Conservation (phyloP, 2,797 vertebrate species). For the Carcharodon carcharias region DNA sequence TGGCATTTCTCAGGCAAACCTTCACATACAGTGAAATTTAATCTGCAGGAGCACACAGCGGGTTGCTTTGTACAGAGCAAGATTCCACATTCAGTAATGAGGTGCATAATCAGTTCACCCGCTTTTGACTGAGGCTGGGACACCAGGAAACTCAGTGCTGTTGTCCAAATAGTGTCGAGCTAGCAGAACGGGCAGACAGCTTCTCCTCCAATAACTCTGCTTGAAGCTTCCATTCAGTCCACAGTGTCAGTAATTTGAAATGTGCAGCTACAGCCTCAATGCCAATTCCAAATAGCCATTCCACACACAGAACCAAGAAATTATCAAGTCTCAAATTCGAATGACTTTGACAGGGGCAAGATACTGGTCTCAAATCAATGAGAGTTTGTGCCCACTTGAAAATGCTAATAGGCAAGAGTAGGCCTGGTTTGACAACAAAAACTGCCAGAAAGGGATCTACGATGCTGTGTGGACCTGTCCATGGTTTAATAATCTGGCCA, state of each 20-base stretch:
- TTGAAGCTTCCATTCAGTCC: too few relatives aligned
- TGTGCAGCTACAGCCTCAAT: too few relatives aligned
- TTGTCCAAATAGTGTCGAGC: background rate
- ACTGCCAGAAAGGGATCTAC: background rate
- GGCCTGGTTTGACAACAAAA: background rate
- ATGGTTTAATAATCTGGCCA: background rate
- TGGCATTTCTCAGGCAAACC: background rate
- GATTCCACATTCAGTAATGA: background rate
- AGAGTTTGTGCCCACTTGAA: background rate
- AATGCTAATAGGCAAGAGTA: background rate
- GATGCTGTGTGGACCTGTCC: background rate
- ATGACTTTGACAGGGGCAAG: background rate
- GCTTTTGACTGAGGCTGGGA: background rate
- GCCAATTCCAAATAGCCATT: background rate
- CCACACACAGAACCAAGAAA: background rate
- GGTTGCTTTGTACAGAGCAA: background rate
- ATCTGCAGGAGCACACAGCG: background rate
- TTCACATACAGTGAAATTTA: background rate
- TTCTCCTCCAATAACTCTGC: background rate
- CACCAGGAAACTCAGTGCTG: too few relatives aligned
- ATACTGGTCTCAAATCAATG: background rate
- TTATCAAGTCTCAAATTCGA: background rate
- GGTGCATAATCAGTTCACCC: background rate
- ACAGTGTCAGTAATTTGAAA: too few relatives aligned
- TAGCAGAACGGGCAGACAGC: background rate